These are phyloP conservation scores for Drosophila hamatofila DNA, from an alignment of 2,888 invertebrate species.

Conservation along the genomic window DNA sequence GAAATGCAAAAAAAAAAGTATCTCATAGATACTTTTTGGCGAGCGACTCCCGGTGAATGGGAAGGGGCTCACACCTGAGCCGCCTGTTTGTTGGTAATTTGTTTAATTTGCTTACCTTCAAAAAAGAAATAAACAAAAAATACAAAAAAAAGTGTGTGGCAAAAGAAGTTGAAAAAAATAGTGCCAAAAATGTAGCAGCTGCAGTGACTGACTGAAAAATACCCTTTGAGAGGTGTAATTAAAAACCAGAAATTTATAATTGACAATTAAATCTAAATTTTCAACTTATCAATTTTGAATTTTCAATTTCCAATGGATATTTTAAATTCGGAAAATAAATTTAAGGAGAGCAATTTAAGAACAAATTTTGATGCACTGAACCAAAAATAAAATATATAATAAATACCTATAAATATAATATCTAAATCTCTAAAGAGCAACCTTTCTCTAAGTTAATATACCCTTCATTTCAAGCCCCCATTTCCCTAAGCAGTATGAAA, in stretches of 20 bases:
- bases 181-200: not conserved
- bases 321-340: no score
- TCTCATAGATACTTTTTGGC: conserved; percentile 66
- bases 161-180: conserved; percentile 6
- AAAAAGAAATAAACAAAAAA: conserved; percentile 36
- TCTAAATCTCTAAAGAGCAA: not conserved
- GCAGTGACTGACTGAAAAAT: not conserved
- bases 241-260: not conserved
- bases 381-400: no score
- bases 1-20: conserved; percentile 48
- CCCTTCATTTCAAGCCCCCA: not conserved
- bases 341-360: no score
- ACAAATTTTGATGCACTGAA: no score
- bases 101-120: conserved; percentile 77
- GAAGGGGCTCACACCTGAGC: conserved; percentile 31
- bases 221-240: conserved; percentile 9
- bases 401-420: no score
- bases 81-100: conserved; percentile 68
- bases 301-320: no score
- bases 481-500: conserved; percentile 11
- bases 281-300: not conserved
- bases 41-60: conserved; percentile 18
- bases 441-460: not conserved
- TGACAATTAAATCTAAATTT: not conserved
- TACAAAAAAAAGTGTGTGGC: conserved; percentile 12